Conservation (phyloP, 2,888 invertebrate species). For the Neuroscelio doddi region DNA sequence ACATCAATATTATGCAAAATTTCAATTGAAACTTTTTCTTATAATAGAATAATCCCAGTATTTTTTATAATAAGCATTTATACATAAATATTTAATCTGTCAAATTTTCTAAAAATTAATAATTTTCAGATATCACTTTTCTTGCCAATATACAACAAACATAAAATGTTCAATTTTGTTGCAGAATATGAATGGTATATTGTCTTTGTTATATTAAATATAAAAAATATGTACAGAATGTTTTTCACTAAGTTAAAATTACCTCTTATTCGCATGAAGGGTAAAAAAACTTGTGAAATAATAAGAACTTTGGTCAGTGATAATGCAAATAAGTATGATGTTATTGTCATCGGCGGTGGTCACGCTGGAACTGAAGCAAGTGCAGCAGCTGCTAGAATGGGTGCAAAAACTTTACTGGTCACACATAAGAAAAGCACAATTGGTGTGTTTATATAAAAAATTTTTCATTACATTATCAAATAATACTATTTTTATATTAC, state of each 20-base stretch:
- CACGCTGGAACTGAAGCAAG: constrained; percentile 94
- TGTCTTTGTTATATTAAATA: too few relatives aligned
- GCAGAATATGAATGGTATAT: background rate
- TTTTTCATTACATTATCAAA: constrained; percentile 1
- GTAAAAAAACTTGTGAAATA: constrained; percentile 9
- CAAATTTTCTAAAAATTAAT: too few relatives aligned
- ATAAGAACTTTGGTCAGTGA: constrained; percentile 25
- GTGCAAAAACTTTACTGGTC: constrained; percentile 83
- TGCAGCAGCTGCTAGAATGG: constrained; percentile 87
- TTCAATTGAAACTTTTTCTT: too few relatives aligned
- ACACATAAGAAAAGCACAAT: constrained; percentile 89
- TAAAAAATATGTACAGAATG: constrained; percentile 43
- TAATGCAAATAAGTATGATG: constrained; percentile 75
- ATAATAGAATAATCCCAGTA: too few relatives aligned
- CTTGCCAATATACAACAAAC: too few relatives aligned
- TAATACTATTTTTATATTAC: constrained; percentile 9
- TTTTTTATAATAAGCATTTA: too few relatives aligned
- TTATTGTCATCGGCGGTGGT: constrained; percentile 90
- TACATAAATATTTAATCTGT: too few relatives aligned
- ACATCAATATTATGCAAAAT: too few relatives aligned
- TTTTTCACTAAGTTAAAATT: constrained; percentile 34
- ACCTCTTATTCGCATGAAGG: constrained; percentile 15
- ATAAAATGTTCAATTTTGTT: too few relatives aligned
- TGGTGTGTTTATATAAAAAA: constrained; percentile 77
- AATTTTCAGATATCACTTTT: too few relatives aligned